Evolutionary conservation across 2,888 invertebrate species (phyloP).

Genomic region (Malachius bipustulatus): DNA sequence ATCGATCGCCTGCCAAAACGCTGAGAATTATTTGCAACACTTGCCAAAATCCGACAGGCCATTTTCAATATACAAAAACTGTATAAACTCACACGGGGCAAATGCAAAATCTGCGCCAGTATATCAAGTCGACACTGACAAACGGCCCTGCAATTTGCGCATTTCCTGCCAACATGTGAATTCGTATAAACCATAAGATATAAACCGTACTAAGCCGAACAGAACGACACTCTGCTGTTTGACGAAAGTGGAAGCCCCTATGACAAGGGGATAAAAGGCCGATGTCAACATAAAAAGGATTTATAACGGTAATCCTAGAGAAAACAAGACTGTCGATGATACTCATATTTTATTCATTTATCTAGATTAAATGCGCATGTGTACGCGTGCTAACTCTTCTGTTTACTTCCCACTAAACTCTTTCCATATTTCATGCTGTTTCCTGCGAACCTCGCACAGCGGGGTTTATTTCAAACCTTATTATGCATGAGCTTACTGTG

Average conservation of each 20-base stretch:
- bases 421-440: conserved; percentile 1
- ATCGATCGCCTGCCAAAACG: conserved; percentile 1
- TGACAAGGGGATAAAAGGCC: conserved; percentile 21
- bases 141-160: conserved; percentile 25
- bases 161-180: conserved; percentile 24
- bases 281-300: conserved; percentile 23
- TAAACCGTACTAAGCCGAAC: conserved; percentile 15
- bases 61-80: conserved; percentile 9
- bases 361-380: conserved; percentile 15
- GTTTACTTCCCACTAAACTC: conserved; percentile 4
- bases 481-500: too few relatives aligned
- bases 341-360: conserved; percentile 22
- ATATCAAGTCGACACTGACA: conserved; percentile 25
- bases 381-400: conserved; percentile 2
- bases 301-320: conserved; percentile 20
- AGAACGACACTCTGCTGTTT: conserved; percentile 14
- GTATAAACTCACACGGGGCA: conserved; percentile 16
- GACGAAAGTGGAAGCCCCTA: conserved; percentile 18
- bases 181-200: conserved; percentile 18
- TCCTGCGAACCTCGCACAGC: not conserved
- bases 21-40: conserved; percentile 1
- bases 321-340: conserved; percentile 22
- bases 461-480: too few relatives aligned
- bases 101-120: conserved; percentile 26
- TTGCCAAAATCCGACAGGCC: conserved; percentile 3